Conservation (phyloP, 2,113 vertebrate genomes). For the Myotis lucifugus region DNA sequence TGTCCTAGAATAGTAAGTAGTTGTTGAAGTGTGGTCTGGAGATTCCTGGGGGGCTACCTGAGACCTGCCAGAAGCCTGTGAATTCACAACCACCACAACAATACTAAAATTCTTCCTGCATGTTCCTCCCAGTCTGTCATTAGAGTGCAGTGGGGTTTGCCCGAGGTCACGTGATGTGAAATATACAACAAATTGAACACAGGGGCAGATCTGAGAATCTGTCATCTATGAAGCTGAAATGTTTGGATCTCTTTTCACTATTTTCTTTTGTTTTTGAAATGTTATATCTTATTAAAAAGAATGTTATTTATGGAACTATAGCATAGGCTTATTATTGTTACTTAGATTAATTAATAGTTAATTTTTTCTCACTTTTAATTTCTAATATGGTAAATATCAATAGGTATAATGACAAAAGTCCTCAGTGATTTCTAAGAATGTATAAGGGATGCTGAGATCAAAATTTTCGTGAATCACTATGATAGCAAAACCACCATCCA, state of each 20-base stretch:
- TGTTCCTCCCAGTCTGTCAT: background rate
- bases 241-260: background rate
- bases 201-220: background rate
- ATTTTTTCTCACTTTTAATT: background rate
- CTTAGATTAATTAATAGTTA: background rate
- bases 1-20: background rate
- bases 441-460: background rate
- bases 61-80: background rate
- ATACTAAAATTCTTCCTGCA: background rate
- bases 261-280: background rate
- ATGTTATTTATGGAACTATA: background rate
- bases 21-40: background rate
- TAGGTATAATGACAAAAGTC: background rate
- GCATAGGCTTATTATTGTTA: background rate
- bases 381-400: background rate
- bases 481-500: background rate
- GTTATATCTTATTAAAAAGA: background rate
- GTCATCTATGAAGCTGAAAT: background rate
- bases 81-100: background rate
- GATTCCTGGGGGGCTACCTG: too few relatives aligned
- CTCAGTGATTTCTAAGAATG: background rate
- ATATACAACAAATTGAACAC: background rate
- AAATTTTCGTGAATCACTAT: background rate
- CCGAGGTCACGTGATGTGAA: background rate
- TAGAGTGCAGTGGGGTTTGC: background rate